These are phyloP conservation scores for Antheraea mylitta DNA, from an alignment of 1,140 invertebrate genomes.

Conservation along the genomic window DNA sequence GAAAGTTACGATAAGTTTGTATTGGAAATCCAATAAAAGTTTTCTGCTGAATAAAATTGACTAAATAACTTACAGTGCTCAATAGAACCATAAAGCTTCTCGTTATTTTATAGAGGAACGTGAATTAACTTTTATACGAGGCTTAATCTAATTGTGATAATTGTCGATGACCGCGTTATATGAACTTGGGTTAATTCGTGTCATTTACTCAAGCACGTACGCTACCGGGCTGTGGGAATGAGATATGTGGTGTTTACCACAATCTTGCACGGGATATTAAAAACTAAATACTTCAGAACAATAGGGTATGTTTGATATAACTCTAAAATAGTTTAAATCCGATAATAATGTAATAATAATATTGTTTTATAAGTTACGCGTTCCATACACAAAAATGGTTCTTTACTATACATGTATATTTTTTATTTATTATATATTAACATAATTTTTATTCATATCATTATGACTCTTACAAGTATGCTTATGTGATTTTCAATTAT, in stretches of 20 bases:
- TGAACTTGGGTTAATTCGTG: constrained; percentile 53
- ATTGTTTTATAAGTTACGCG: too few relatives aligned
- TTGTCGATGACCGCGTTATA: constrained; percentile 32
- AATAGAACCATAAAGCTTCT: not conserved
- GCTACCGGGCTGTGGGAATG: constrained; percentile 28
- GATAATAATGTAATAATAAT: too few relatives aligned
- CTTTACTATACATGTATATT: too few relatives aligned
- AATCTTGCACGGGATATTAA: not conserved
- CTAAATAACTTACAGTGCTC: not conserved
- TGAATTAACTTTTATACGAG: not conserved
- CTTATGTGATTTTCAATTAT: too few relatives aligned
- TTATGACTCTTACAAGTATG: too few relatives aligned
- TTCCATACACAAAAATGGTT: too few relatives aligned
- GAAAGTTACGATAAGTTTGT: too few relatives aligned
- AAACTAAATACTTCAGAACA: not conserved
- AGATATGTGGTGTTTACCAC: constrained; percentile 17
- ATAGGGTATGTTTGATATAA: not conserved
- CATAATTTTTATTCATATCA: too few relatives aligned
- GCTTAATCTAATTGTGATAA: not conserved
- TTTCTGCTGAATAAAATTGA: not conserved
- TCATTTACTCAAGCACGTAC: constrained; percentile 33
- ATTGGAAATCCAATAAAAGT: too few relatives aligned
- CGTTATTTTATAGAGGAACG: not conserved
- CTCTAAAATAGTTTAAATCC: too few relatives aligned
- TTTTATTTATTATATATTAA: too few relatives aligned